Percentiles rank a stretch among this genome's conserved stretches.
Evolutionary conservation across 2,888 invertebrate genomes (phyloP).

Genomic region (Celastrina argiolus): DNA sequence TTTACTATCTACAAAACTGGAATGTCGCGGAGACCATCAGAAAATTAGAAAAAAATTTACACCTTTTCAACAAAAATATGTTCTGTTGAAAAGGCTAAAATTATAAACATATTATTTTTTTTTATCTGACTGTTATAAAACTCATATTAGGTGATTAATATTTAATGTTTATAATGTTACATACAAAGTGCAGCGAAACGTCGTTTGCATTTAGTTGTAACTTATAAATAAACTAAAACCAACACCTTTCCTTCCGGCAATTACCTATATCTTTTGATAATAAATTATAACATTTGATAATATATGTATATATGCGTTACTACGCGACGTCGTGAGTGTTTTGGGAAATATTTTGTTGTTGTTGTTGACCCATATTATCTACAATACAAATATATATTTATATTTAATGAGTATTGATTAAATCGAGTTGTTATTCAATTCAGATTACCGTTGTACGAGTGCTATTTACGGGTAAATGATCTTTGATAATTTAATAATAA

Average conservation of each 20-base stretch:
- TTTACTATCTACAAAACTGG: too few species aligned
- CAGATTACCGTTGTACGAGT: not conserved
- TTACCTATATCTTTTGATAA: not conserved
- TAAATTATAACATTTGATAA: not conserved
- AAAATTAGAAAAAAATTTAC: too few species aligned
- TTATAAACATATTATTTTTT: not conserved
- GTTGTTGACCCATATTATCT: too few species aligned
- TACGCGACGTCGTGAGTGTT: not conserved
- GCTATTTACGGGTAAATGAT: not conserved
- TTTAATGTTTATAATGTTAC: not conserved
- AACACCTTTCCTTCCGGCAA: slow-evolving; percentile 2
- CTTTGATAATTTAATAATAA: not conserved
- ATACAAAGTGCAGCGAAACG: not conserved
- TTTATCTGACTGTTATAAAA: not conserved
- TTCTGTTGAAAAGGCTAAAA: not conserved
- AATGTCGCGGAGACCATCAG: too few species aligned
- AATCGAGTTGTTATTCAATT: not conserved
- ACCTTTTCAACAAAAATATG: too few species aligned
- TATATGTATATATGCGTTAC: not conserved
- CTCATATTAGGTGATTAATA: not conserved
- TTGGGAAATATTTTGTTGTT: not conserved
- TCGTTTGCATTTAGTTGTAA: not conserved
- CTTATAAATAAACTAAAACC: not conserved
- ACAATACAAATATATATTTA: not conserved
- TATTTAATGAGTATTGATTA: not conserved